Evolutionary conservation across 2,113 vertebrate species (phyloP), one percentile per base, ranked within the genome.

Genomic region (Oreochromis spilurus): DNA sequence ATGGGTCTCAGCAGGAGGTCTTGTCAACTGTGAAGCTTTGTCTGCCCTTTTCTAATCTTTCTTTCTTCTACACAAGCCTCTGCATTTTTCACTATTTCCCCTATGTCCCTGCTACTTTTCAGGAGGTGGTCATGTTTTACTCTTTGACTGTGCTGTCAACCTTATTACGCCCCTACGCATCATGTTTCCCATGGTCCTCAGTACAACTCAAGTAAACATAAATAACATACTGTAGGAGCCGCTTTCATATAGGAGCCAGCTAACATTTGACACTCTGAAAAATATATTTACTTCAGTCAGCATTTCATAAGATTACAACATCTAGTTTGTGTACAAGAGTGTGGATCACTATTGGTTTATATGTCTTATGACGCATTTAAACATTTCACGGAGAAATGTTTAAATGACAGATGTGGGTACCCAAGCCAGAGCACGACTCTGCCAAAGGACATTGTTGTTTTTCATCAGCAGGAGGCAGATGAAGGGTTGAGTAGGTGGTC

Each of bases 21-120:
- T 85, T 82, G 87, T 91, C 84, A 86, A 52, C 85, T 65, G 19
- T 65, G 62, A 82, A 85, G 54, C 80, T 84, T 86, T 87, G 36
- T 84, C 85, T 90, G 87, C 83, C 65, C 48, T 85, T 75, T 45
- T 86, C 77, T 87, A 88, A 89, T 89, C 84, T 31, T 40, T 79
- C 24, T 50, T 45, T 45, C 58, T 83, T 86, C 83, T 54, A 34
- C 62, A 48, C 36, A 5, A 9, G 14, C 13, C 54, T 79, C 36
- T 85, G 21, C 60, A 38, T 53, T 84, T 67, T 54, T 60, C 12
- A 5, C 38, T 21, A 40, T 83, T 65, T 38, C 55, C 21, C 31
- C 55, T 52, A 48, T 77, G 43, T 12, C 45, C 60, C 57, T 52
- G 34, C 43, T 83, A 40, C 48, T 12, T 43, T 82, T 81, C 82